Conservation (phyloP, 1,140 invertebrate species). For the Amyelois transitella region DNA sequence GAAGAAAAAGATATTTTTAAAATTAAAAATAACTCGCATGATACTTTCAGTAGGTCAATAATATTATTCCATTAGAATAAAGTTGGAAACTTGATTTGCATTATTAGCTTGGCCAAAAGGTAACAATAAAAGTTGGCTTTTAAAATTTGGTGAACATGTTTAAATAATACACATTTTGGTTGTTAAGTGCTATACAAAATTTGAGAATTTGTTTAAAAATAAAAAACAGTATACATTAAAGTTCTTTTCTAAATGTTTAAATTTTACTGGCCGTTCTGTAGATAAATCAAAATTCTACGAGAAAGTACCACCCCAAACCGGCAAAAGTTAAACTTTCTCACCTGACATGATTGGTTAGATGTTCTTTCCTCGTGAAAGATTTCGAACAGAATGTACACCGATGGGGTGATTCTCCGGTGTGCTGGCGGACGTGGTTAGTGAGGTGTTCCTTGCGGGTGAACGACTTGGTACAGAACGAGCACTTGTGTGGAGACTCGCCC, state of each 20-base stretch:
- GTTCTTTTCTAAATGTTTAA: background rate
- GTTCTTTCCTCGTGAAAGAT: slow-evolving; percentile 84
- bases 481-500: slow-evolving; percentile 86
- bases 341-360: slow-evolving; percentile 59
- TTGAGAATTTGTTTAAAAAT: too few relatives aligned
- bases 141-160: too few relatives aligned
- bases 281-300: background rate
- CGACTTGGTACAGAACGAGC: slow-evolving; percentile 86
- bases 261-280: background rate
- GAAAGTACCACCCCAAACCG: background rate
- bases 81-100: too few relatives aligned
- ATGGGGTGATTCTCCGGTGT: slow-evolving; percentile 87
- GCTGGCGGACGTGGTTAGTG: slow-evolving; percentile 81
- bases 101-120: too few relatives aligned
- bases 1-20: background rate
- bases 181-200: too few relatives aligned
- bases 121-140: too few relatives aligned
- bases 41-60: background rate
- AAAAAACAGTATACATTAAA: too few relatives aligned
- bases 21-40: background rate
- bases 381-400: slow-evolving; percentile 85
- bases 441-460: slow-evolving; percentile 89
- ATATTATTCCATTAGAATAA: too few relatives aligned
- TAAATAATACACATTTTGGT: too few relatives aligned
- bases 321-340: slow-evolving; percentile 14